phyloP scores from a whole-genome alignment of 2,113 vertebrate species.

The Hystrix cristata region DNA sequence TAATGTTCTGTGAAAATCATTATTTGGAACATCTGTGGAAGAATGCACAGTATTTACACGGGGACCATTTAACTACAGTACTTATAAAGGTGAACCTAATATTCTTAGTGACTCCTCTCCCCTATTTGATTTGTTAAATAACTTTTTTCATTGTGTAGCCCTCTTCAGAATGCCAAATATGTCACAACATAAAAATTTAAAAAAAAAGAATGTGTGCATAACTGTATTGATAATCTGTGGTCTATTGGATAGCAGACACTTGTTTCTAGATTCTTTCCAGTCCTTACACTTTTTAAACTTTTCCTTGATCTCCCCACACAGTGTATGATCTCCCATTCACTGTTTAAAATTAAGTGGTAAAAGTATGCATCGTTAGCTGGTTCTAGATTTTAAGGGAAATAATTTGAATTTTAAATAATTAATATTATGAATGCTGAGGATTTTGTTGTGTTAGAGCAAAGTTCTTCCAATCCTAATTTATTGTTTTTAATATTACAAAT shows the following conservation, averaged over 20 bases:
- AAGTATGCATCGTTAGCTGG: neutral
- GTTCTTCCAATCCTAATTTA: neutral
- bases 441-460: neutral
- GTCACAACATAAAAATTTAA: neutral
- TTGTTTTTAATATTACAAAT: neutral
- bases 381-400: neutral
- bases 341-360: neutral
- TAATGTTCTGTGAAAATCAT: neutral
- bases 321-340: neutral
- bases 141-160: neutral
- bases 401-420: neutral
- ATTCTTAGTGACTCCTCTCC: neutral
- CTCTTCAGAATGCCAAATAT: conserved; percentile 6
- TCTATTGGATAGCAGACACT: neutral
- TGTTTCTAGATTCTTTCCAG: conserved; percentile 30
- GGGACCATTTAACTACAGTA: neutral
- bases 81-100: neutral
- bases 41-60: neutral
- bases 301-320: neutral
- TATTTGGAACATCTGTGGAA: neutral
- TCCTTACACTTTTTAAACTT: neutral
- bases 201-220: neutral
- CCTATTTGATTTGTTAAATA: neutral
- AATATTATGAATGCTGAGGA: neutral
- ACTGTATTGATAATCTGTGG: neutral